Base-by-base conservation (phyloP, 1,140 invertebrate species). In the Tyrophagus putrescentiae region DNA sequence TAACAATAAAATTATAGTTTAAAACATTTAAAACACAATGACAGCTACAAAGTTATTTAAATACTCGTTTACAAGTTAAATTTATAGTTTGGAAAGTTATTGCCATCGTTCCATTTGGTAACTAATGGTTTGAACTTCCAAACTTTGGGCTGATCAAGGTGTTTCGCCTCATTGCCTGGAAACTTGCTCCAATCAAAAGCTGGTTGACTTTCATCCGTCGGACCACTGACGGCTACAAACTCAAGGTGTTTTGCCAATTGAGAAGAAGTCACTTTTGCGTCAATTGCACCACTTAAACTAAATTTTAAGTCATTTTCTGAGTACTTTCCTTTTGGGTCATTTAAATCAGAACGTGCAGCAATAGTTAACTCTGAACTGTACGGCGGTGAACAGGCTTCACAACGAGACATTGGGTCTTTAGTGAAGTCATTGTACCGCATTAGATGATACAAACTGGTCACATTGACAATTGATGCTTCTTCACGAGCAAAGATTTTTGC, bases 401-500 rank as follows among this genome's bases (percentile, higher is more conserved):
- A 63, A 41, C 28, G 23, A 5, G 44, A 53, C 18, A 57, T 16
- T 18, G 62, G 62, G 34, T 63, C 60, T 9, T 63, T 25, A 9
- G 28, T 63, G 45, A 32, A 63, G 44, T 63, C 68, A 67, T 72
- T 73, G 44, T 68, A 72, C 66, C 72, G 59, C 68, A 73, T 71
- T 3, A 73, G 67, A 18, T 64, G 57, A 48, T 68, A 70, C 66
- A 72, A 68, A 5, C 61, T 58, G 6, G 62, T 28, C 57, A 72
- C 56, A 57, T 70, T 66, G 9, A 45, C 50, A 11, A 72, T 70
- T 45, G 64, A 67, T 18, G 36, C 65, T 32, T 69, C 60, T 62
- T 73, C 71, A 21, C 72, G 61, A 13, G 69, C 60, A 64, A 73
- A 73, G 36, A 73, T 73, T 57, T 69, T 71, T 1, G 70, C 71